phyloP scores from a whole-genome alignment of 2,797 vertebrate genomes.

The Aplochiton taeniatus region DNA sequence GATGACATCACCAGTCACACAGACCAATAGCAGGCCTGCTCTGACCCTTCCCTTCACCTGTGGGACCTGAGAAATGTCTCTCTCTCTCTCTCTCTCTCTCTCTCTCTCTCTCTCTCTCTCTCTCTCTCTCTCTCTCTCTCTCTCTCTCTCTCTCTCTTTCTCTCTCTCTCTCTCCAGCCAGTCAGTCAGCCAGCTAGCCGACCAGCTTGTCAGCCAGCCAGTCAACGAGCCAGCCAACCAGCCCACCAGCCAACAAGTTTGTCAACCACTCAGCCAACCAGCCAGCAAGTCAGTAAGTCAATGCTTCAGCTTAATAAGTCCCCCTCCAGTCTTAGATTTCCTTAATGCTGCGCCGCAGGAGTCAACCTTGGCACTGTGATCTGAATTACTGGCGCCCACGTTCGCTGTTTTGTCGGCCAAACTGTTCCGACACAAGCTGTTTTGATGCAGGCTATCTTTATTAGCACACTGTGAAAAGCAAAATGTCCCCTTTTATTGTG shows the following conservation, averaged over 20 bases:
- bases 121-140: neutral
- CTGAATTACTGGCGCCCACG: slow-evolving; percentile 61
- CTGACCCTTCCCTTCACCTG: slow-evolving; percentile 63
- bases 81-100: slow-evolving; percentile 10
- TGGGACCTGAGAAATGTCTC: slow-evolving; percentile 61
- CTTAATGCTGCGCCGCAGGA: slow-evolving; percentile 62
- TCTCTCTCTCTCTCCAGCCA: slow-evolving; percentile 50
- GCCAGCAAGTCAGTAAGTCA: slow-evolving; percentile 41
- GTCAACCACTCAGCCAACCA: slow-evolving; percentile 20
- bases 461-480: slow-evolving; percentile 53
- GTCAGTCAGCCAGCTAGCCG: slow-evolving; percentile 33
- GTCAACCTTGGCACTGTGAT: slow-evolving; percentile 69
- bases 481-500: slow-evolving; percentile 59
- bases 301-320: slow-evolving; percentile 43
- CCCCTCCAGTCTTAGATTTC: slow-evolving; percentile 62
- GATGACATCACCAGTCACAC: slow-evolving; percentile 70
- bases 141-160: slow-evolving; percentile 26
- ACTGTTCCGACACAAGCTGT: slow-evolving; percentile 54
- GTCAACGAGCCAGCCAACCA: neutral
- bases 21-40: slow-evolving; percentile 56
- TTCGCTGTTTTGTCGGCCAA: slow-evolving; percentile 68
- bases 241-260: neutral
- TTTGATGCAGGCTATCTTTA: slow-evolving; percentile 48
- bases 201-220: slow-evolving; percentile 26
- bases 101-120: slow-evolving; percentile 13